Evolutionary conservation across 1,140 invertebrate genomes (phyloP).

Genomic region (Batillaria attramentaria): DNA sequence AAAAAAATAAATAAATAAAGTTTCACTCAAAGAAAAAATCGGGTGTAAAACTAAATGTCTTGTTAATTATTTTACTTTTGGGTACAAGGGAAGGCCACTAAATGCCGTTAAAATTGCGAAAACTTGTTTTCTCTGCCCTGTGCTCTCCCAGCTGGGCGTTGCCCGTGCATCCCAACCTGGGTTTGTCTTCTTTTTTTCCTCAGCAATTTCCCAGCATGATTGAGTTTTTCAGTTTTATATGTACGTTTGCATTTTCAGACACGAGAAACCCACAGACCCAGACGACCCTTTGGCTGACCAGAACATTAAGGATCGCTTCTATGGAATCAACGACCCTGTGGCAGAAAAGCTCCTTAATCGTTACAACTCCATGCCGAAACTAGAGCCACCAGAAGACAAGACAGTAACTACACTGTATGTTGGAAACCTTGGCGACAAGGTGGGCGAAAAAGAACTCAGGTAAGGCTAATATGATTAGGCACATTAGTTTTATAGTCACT

Average conservation of each 20-base stretch:
- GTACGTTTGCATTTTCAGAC: conserved; percentile 74
- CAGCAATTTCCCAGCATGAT: neutral
- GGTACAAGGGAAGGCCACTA: no score
- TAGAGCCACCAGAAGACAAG: conserved; percentile 96
- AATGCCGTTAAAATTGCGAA: no score
- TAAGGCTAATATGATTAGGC: no score
- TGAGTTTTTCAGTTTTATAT: neutral
- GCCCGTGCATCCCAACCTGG: neutral
- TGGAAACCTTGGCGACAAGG: conserved; percentile 88
- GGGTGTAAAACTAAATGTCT: no score
- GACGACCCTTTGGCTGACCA: conserved; percentile 99
- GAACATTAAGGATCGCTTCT: conserved; percentile 99
- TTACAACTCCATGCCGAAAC: conserved; percentile 91
- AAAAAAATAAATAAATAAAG: no score
- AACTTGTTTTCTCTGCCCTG: no score
- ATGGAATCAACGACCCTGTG: conserved; percentile 98
- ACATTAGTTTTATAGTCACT: no score
- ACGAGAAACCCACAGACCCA: conserved; percentile 99
- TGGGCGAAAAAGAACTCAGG: conserved; percentile 92
- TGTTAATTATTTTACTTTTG: no score
- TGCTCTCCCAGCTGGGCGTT: no score
- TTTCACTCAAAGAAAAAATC: no score
- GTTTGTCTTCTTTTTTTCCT: neutral
- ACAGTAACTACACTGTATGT: conserved; percentile 97
- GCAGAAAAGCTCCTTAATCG: conserved; percentile 97